Evolutionary conservation across 2,797 vertebrate genomes (phyloP).

Genomic region (Periophthalmus magnuspinnatus): DNA sequence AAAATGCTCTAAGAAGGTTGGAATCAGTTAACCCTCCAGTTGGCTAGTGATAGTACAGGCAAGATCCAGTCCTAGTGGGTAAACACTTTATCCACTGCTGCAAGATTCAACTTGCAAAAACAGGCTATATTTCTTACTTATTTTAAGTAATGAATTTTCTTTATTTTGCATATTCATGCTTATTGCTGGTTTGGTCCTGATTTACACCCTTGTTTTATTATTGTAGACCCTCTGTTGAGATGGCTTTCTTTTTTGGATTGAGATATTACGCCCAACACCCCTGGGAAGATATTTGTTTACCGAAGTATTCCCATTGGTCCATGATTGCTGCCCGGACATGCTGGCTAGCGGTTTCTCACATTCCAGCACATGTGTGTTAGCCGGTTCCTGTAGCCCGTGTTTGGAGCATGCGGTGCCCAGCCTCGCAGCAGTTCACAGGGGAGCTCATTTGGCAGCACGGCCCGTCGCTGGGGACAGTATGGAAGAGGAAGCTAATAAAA

Average conservation of each 20-base stretch:
- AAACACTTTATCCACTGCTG: too few species aligned
- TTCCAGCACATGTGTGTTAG: conserved; percentile 39
- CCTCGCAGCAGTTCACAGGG: conserved; percentile 59
- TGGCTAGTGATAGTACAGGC: too few species aligned
- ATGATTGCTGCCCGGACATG: conserved; percentile 20
- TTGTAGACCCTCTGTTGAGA: not conserved
- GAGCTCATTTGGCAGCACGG: conserved; percentile 72
- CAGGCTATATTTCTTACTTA: too few species aligned
- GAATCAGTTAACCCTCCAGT: too few species aligned
- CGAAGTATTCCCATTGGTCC: not conserved
- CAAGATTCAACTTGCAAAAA: too few species aligned
- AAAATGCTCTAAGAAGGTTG: too few species aligned
- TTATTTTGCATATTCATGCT: not conserved
- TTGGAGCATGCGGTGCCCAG: conserved; percentile 43
- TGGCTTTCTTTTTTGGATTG: not conserved
- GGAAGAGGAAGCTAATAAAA: conserved; percentile 71
- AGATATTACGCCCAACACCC: not conserved
- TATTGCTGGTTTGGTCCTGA: not conserved
- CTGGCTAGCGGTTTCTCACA: conserved; percentile 28
- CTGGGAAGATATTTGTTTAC: conserved; percentile 6
- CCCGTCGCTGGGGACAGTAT: conserved; percentile 53
- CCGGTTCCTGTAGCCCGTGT: conserved; percentile 43
- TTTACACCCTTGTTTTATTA: not conserved
- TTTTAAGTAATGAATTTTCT: not conserved
- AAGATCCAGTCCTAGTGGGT: too few species aligned